Evolutionary conservation across 2,888 invertebrate species (phyloP), one percentile per base, ranked within the genome.

Genomic region (Morpho helenor): DNA sequence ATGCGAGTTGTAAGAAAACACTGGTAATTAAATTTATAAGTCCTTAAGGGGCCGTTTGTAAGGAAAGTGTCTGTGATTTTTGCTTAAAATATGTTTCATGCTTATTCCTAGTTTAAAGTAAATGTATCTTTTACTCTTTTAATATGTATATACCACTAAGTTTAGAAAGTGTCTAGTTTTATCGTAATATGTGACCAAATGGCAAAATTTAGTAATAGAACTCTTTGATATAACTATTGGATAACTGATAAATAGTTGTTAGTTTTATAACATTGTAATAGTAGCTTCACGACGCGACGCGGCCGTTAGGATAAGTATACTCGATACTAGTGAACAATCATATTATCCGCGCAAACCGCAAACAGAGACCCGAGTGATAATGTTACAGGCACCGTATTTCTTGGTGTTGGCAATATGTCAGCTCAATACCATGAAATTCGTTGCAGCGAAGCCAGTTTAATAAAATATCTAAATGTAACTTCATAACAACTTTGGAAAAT

Each of bases 11-110:
- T 44, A 52, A 40, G 54, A 60, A 51, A 56, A 60, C 44, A 56
- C 48, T 46, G 50, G 45, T 56, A 49, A 54, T 57, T 39, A 55
- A 56, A 55, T 57, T 42, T 50, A n/a, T 52, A 47, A 52, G 51
- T 52, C 53, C 49, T 51, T 71, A 71, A 75, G 76, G 76, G 83
- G 76, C 83, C 78, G 83, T 77, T 79, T 79, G 75, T 77, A 80
- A 80, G 78, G 79, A 81, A 84, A 84, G 82, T 82, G 87, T 87
- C 89, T 89, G 89, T 89, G 89, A 89, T 89, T 87, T 88, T 88
- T 84, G 80, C 86, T 88, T 64, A 83, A 82, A 79, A 77, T 75
- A 76, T 77, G 74, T 81, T 83, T 82, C 85, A 79, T 84, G 87
- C 88, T 87, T 88, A 87, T 83, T 85, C 79, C 77, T 87, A 82